Evolutionary conservation across 2,888 invertebrate species (phyloP).

Genomic region (Odontocolon sp.): DNA sequence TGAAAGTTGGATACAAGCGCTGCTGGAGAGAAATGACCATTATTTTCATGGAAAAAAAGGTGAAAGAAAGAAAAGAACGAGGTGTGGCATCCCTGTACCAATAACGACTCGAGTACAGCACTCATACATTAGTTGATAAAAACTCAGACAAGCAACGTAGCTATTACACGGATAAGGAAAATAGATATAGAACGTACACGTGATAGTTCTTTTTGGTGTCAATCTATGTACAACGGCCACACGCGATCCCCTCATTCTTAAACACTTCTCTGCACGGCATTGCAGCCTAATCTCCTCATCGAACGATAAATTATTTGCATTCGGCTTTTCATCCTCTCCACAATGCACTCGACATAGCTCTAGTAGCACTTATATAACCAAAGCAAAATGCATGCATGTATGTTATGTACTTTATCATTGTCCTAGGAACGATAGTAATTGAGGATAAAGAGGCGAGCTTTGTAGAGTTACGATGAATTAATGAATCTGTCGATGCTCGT

Average conservation of each 20-base stretch:
- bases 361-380: no score
- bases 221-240: slow-evolving; percentile 9
- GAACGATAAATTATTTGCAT: slow-evolving; percentile 32
- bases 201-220: slow-evolving; percentile 10
- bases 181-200: neutral
- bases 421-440: no score
- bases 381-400: no score
- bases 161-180: no score
- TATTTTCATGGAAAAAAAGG: neutral
- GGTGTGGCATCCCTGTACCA: neutral
- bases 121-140: neutral
- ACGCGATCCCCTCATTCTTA: slow-evolving; percentile 39
- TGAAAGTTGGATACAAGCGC: no score
- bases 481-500: no score
- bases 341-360: no score
- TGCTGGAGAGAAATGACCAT: no score
- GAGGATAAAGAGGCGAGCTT: no score
- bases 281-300: slow-evolving; percentile 30
- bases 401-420: no score
- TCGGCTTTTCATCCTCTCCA: slow-evolving; percentile 8
- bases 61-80: neutral
- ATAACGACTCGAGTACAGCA: neutral
- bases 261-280: slow-evolving; percentile 32
- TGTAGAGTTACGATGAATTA: no score
- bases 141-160: neutral